phyloP scores from a whole-genome alignment of 2,888 invertebrate genomes.

The Lycaena phlaeas region DNA sequence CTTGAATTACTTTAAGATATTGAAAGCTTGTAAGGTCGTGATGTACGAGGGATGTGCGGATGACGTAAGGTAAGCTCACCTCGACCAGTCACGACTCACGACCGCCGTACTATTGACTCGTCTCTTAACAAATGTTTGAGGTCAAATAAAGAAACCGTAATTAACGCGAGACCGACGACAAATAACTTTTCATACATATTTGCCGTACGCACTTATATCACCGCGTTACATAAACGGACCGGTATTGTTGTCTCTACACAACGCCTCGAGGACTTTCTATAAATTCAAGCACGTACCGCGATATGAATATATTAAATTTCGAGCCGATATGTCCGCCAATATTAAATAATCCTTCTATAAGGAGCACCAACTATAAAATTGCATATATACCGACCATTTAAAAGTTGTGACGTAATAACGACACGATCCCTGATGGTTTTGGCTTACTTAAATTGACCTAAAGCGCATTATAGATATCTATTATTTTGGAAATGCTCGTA shows the following conservation, averaged over 20 bases:
- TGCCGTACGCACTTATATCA: slow-evolving; percentile 8
- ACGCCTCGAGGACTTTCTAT: slow-evolving; percentile 1
- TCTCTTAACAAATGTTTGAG: slow-evolving; percentile 4
- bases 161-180: slow-evolving; percentile 5
- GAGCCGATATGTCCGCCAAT: no score
- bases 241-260: slow-evolving; percentile 5
- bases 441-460: no score
- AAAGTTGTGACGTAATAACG: no score
- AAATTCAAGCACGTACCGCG: slow-evolving; percentile 2
- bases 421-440: no score
- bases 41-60: no score
- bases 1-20: no score
- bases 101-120: slow-evolving; percentile 7
- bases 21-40: no score
- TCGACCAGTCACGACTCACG: slow-evolving; percentile 2
- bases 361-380: no score
- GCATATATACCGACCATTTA: no score
- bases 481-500: no score
- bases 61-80: neutral
- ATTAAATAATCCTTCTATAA: no score
- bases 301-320: slow-evolving; percentile 4
- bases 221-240: slow-evolving; percentile 3
- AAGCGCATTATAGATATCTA: no score
- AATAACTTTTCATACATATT: slow-evolving; percentile 9
- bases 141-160: slow-evolving; percentile 8